Percentiles rank a stretch among this genome's conserved stretches.
phyloP scores from a whole-genome alignment of 1,140 invertebrate genomes.

The Habropoda laboriosa region DNA sequence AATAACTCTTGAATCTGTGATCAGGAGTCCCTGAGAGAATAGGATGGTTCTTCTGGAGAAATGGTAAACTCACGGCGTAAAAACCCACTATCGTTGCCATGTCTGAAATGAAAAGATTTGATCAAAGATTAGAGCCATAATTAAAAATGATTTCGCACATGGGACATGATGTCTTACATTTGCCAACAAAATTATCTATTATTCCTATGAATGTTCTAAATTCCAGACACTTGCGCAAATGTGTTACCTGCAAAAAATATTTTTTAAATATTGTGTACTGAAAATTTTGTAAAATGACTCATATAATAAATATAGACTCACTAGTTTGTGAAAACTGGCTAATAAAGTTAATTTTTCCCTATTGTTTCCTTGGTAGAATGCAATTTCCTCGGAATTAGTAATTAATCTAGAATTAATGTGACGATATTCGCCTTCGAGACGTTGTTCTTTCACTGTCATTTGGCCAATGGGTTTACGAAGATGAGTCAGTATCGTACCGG shows the following conservation, averaged over 20 bases:
- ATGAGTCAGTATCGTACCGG: conserved; percentile 90
- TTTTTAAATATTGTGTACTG: background rate
- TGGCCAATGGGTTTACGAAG: conserved; percentile 92
- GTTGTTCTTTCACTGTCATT: conserved; percentile 96
- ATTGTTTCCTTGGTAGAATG: conserved; percentile 97
- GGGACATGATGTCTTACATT: conserved; percentile 87
- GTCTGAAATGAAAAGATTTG: conserved; percentile 84
- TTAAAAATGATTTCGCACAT: background rate
- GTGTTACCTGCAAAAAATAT: conserved; percentile 83
- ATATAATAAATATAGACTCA: conserved; percentile 78
- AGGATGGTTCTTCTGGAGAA: conserved; percentile 89
- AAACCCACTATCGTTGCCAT: conserved; percentile 97
- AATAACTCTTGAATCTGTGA: conserved; percentile 89
- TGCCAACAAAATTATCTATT: conserved; percentile 97
- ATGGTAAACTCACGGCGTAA: conserved; percentile 96
- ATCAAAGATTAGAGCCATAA: background rate
- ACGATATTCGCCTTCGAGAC: conserved; percentile 98
- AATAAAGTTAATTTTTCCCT: conserved; percentile 94
- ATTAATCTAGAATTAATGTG: conserved; percentile 98
- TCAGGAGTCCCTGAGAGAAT: conserved; percentile 82
- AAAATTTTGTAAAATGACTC: background rate
- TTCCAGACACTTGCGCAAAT: conserved; percentile 94
- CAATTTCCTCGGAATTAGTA: conserved; percentile 98
- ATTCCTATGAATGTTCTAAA: conserved; percentile 97
- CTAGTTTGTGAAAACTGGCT: conserved; percentile 94